Evolutionary conservation across 2,797 vertebrate genomes (phyloP), one percentile per base, ranked within the genome.

Genomic region (Cossypha niveicapilla): DNA sequence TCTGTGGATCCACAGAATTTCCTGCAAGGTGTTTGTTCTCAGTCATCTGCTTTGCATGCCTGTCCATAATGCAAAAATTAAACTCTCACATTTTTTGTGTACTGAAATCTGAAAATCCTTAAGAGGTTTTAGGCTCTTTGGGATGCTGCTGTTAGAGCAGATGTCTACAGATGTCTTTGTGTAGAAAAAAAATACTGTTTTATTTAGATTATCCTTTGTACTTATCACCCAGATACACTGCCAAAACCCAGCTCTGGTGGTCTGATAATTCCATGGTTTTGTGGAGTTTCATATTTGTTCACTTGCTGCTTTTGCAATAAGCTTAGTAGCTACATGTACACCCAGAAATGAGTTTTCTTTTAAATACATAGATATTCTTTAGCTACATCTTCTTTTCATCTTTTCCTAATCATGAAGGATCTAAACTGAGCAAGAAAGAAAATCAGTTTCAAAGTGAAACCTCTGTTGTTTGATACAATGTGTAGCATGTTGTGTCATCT

Each of bases 401-500:
- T 88, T 72, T 62, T 67, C 25, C 28, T 54, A 35, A 41, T 67
- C 41, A 16, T 11, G 19, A n/a, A 74, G 30, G 16, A 65, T 80
- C 56, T 92, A 27, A 90, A 62, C 66, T 62, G 35, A 86, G 58
- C 65, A 47, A 63, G 42, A 34, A 67, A 62, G 62, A 72, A 94
- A 66, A 56, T 22, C 17, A 37, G 34, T 71, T 65, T 93, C 74
- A 79, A 58, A 93, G 63, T 30, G 44, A 85, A 92, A 65, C 44
- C 73, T 65, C 7, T 24, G 0, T 56, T 56, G 27, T 83, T 71
- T 67, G 56, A 25, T 79, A 25, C 2, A 50, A 37, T 2, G 25
- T 23, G 48, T 47, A 81, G 72, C 35, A 8, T 61, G 56, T 84
- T 80, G 48, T 76, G 39, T 90, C 83, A 77, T 90, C 79, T 84